Percentiles rank a stretch among this genome's conserved stretches.
These are phyloP conservation scores for Pandion haliaetus DNA, from an alignment of 2,113 vertebrate genomes.

Conservation along the genomic window DNA sequence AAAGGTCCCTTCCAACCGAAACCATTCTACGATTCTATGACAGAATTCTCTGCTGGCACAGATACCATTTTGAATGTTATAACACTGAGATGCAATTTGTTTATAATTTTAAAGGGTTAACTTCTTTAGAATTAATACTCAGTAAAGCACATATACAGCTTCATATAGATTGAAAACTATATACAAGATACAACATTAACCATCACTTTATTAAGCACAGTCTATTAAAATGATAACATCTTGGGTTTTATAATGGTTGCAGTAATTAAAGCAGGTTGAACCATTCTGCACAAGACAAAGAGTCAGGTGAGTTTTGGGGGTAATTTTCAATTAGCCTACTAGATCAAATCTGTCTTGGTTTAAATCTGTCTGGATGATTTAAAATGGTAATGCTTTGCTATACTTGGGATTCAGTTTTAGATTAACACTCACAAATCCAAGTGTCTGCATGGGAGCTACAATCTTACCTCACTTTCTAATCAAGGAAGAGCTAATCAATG, in stretches of 20 bases:
- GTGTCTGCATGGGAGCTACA: neutral
- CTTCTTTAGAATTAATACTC: neutral
- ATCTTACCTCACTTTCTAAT: neutral
- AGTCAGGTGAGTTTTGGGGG: neutral
- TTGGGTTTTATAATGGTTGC: neutral
- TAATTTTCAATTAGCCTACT: neutral
- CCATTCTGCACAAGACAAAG: neutral
- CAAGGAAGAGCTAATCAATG: neutral
- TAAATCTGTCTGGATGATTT: neutral
- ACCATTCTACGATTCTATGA: neutral
- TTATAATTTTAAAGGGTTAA: neutral
- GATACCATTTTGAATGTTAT: neutral
- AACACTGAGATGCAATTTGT: neutral
- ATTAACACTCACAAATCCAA: neutral
- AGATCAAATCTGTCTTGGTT: neutral
- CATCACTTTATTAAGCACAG: neutral
- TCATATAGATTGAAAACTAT: neutral
- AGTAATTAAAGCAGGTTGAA: neutral
- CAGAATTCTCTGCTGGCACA: neutral
- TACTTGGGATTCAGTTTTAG: neutral
- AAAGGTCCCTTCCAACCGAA: neutral
- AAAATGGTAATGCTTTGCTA: neutral
- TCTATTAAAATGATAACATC: conserved; percentile 5
- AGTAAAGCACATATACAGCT: neutral
- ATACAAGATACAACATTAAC: neutral